Base-by-base conservation (phyloP, 2,888 invertebrate species). In the Drosophila greeni region DNA sequence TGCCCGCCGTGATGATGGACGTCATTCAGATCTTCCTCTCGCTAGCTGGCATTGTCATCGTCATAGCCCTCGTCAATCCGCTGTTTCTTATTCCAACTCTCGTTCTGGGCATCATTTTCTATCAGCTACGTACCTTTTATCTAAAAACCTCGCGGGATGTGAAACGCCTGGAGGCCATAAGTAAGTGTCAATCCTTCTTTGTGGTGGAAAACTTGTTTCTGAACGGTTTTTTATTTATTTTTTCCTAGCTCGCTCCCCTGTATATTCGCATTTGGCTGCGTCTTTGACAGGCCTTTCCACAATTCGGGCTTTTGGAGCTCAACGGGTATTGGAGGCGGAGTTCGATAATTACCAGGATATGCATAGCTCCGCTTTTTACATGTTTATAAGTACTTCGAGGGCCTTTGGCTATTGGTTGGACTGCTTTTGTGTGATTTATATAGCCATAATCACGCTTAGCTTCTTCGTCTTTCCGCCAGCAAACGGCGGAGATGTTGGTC, bases 391-490 rank as follows among this genome's bases (percentile, higher is more conserved):
- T 1, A 94, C 95, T 2, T 95, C 96, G 2, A 92, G 98, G 70
- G 98, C 98, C 76, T 97, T 99, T 86, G 98, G 97, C 0, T 95
- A 97, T 85, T 95, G 95, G 92, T 90, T 99, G 80, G 99, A 99
- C 87, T 91, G 96, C 72, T 92, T 97, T 54, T 97, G 97, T 86
- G 92, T 96, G 0, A 73, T 95, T 12, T 98, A 97, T 89, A 95
- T 98, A 68, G 92, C 92, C 0, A 88, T 95, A 55, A 96, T 98
- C 1, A 95, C 97, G 0, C 90, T 96, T 76, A 95, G 95, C 82
- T 96, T 97, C 89, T 92, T 98, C 45, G 87, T 95, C 1, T 90
- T 94, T 52, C 91, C 92, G 42, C 90, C 90, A 86, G 90, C 90
- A 90, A 89, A 91, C 70, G 94, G 94, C 20, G 95, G 95, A 31